Evolutionary conservation across 2,888 invertebrate species (phyloP).

Genomic region (Lepidochitona cinerea): DNA sequence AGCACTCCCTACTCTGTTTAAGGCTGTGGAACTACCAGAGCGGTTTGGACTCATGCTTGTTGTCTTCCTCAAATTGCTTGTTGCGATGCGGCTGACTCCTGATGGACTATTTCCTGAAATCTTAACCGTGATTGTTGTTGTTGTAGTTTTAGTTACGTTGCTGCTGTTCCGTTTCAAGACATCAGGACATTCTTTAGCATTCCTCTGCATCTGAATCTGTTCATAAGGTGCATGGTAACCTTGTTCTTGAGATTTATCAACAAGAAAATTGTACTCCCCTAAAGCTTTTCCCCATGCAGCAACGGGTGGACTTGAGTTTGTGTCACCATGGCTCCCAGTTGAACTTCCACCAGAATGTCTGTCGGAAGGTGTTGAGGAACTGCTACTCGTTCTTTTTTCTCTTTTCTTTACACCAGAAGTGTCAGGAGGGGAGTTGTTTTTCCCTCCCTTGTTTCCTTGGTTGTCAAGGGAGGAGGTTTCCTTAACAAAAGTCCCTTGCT

Average conservation of each 20-base stretch:
- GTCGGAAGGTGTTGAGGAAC: slow-evolving; percentile 16
- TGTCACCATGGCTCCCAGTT: slow-evolving; percentile 20
- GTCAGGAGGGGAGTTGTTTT: neutral
- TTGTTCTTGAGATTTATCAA: slow-evolving; percentile 29
- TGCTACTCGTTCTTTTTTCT: slow-evolving; percentile 32
- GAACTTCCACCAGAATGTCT: slow-evolving; percentile 38
- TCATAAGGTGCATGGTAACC: slow-evolving; percentile 27
- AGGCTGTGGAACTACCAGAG: slow-evolving; percentile 37
- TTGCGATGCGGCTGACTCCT: neutral
- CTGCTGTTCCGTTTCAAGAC: slow-evolving; percentile 13
- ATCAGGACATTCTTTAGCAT: slow-evolving; percentile 28
- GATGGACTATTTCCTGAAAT: neutral
- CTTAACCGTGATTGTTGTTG: neutral
- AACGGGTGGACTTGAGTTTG: slow-evolving; percentile 24
- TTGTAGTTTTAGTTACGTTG: neutral
- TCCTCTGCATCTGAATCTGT: slow-evolving; percentile 33
- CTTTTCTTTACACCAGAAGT: slow-evolving; percentile 23
- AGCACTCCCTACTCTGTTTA: slow-evolving; percentile 41
- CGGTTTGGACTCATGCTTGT: neutral
- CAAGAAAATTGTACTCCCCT: slow-evolving; percentile 43
- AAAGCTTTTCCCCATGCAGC: slow-evolving; percentile 47
- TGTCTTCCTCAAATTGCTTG: slow-evolving; percentile 2
- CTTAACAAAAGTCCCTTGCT: slow-evolving; percentile 94
- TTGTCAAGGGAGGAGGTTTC: slow-evolving; percentile 72
- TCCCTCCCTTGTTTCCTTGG: neutral